phyloP scores from a whole-genome alignment of 2,888 invertebrate genomes.

The Acrocyrtus sp. region DNA sequence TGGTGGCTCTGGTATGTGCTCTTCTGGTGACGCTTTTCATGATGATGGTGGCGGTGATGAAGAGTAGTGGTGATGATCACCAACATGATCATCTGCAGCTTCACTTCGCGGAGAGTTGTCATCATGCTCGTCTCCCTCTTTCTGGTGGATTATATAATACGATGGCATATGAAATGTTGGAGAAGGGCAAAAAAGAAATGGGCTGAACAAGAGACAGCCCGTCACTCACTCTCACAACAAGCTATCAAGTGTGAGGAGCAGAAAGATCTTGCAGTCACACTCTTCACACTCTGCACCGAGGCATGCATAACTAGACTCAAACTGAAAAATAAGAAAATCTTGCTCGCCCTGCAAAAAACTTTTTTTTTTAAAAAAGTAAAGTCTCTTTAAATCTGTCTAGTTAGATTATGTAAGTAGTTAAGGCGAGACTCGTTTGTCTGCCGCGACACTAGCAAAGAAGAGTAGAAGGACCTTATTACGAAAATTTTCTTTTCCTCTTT shows the following conservation, averaged over 20 bases:
- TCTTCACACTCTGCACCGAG: conserved; percentile 7
- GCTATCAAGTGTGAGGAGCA: conserved; percentile 3
- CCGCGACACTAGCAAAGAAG: too few relatives aligned
- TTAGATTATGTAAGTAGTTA: too few relatives aligned
- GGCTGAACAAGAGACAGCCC: conserved; percentile 43
- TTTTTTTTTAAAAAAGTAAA: too few relatives aligned
- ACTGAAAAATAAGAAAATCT: conserved; percentile 1
- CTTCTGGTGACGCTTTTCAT: too few relatives aligned
- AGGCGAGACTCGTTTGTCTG: too few relatives aligned
- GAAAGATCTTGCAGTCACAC: too few relatives aligned
- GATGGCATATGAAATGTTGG: conserved; percentile 19
- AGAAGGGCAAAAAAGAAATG: conserved; percentile 5
- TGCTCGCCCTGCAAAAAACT: too few relatives aligned
- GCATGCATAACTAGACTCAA: not conserved
- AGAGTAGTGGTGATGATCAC: conserved; percentile 28
- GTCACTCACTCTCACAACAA: conserved; percentile 43
- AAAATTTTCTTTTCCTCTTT: conserved; percentile 17
- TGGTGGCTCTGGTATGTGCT: too few relatives aligned
- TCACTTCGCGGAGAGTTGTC: conserved; percentile 20
- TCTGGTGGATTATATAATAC: conserved; percentile 12
- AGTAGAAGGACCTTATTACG: conserved; percentile 45
- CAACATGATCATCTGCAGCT: conserved; percentile 27
- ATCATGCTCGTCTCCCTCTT: conserved; percentile 21
- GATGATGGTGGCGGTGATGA: too few relatives aligned
- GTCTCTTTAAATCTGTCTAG: too few relatives aligned